Percentiles rank a stretch among this genome's conserved stretches.
phyloP scores from a whole-genome alignment of 2,888 invertebrate species.

The Dryocosmus kuriphilus region DNA sequence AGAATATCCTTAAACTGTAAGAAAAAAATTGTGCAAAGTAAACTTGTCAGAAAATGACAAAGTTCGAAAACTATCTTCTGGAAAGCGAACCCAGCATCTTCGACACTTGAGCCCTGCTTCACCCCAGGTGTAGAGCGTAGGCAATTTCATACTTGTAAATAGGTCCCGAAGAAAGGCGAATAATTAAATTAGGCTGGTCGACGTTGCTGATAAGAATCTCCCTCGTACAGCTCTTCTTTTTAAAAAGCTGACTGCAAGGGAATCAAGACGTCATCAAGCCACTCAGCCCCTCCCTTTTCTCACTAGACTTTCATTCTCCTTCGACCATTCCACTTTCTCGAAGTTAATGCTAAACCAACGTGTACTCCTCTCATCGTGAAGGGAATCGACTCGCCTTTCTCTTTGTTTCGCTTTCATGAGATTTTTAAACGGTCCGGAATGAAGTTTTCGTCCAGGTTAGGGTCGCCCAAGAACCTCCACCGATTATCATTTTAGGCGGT shows the following conservation, averaged over 20 bases:
- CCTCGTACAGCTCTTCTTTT: constrained; percentile 75
- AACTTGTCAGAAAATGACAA: not conserved
- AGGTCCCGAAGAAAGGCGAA: constrained; percentile 85
- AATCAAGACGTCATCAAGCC: constrained; percentile 73
- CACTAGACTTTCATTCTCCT: constrained; percentile 56
- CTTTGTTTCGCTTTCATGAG: constrained; percentile 74
- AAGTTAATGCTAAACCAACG: constrained; percentile 68
- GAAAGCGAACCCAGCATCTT: not conserved
- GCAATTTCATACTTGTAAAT: constrained; percentile 80
- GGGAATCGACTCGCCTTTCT: constrained; percentile 58
- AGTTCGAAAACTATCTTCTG: not conserved
- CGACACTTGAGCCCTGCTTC: not conserved
- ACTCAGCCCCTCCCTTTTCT: constrained; percentile 60
- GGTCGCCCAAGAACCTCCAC: constrained; percentile 58
- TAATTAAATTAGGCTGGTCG: constrained; percentile 89
- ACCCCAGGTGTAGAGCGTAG: constrained; percentile 42
- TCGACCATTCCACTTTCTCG: constrained; percentile 60
- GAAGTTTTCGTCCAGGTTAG: constrained; percentile 64
- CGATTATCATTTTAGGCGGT: constrained; percentile 68
- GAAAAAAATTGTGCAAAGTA: not conserved
- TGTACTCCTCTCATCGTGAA: constrained; percentile 53
- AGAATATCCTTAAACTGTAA: not conserved
- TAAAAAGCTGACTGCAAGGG: constrained; percentile 64
- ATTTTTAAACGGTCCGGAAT: constrained; percentile 73
- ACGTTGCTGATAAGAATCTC: constrained; percentile 84